phyloP scores from a whole-genome alignment of 2,113 vertebrate genomes.

The Neotoma lepida region DNA sequence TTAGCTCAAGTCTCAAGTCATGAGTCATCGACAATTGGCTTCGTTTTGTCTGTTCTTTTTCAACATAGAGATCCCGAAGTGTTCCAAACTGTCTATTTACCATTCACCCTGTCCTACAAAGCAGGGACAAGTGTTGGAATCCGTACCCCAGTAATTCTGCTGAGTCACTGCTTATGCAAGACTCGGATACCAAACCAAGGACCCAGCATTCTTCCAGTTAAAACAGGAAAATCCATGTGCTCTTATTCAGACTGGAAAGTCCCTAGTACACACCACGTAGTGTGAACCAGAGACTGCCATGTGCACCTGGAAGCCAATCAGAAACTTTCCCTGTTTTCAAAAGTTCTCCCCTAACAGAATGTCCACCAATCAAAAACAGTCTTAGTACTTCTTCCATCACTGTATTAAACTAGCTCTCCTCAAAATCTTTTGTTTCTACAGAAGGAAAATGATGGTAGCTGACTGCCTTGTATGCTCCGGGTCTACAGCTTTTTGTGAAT shows the following conservation, averaged over 20 bases:
- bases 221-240: neutral
- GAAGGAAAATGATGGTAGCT: neutral
- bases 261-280: too few species aligned
- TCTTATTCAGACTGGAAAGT: neutral
- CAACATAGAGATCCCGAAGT: neutral
- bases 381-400: neutral
- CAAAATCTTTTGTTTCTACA: neutral
- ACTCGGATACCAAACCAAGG: neutral
- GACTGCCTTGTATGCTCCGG: too few species aligned
- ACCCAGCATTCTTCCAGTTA: neutral
- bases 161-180: neutral
- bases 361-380: neutral
- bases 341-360: neutral
- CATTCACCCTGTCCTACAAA: neutral
- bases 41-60: neutral
- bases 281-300: neutral
- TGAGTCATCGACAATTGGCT: neutral
- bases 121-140: neutral
- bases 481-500: neutral
- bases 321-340: neutral
- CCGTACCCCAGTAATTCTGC: accelerated
- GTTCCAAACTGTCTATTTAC: neutral
- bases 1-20: neutral
- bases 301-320: neutral
- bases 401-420: neutral